These are phyloP conservation scores for Lytechinus pictus DNA, from an alignment of 35 echinoderm and acorn worm species.

Conservation along the genomic window DNA sequence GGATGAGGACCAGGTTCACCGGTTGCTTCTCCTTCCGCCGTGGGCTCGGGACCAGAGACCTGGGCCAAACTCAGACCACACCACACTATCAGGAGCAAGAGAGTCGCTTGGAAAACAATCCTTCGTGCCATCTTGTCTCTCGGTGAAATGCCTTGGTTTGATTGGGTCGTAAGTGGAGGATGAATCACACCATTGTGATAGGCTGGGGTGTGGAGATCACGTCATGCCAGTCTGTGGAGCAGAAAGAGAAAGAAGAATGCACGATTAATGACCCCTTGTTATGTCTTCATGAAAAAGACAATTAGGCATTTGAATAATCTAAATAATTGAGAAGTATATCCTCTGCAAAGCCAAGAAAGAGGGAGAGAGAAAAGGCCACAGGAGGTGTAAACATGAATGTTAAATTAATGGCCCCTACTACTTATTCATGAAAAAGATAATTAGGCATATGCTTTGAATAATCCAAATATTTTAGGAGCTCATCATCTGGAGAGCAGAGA, in stretches of 20 bases:
- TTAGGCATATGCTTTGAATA: too few relatives aligned
- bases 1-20: not conserved
- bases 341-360: too few relatives aligned
- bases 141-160: not conserved
- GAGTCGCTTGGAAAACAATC: not conserved
- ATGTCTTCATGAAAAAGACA: not conserved
- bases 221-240: not conserved
- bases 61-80: not conserved
- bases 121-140: not conserved
- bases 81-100: not conserved
- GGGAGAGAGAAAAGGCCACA: too few relatives aligned
- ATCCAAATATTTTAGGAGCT: too few relatives aligned
- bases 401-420: too few relatives aligned
- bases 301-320: not conserved
- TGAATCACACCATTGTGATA: not conserved
- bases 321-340: too few relatives aligned
- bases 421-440: too few relatives aligned
- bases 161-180: not conserved
- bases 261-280: not conserved
- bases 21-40: not conserved
- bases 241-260: not conserved
- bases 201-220: not conserved
- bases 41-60: not conserved
- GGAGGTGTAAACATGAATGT: too few relatives aligned
- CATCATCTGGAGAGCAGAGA: too few relatives aligned